Conservation (phyloP, 2,888 invertebrate species). For the Blastobasis lacticolella region DNA sequence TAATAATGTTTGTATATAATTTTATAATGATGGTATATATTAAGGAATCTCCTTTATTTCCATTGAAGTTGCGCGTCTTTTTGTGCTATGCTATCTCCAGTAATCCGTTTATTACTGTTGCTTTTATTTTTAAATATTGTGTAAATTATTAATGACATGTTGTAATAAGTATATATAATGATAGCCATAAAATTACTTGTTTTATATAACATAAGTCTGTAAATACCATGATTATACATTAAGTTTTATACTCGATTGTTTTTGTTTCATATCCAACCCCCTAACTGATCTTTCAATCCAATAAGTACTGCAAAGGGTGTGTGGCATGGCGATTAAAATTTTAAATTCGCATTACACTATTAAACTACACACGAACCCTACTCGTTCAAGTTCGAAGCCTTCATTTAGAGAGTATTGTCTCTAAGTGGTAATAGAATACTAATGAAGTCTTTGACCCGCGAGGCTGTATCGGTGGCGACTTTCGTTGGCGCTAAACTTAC, state of each 20-base stretch:
- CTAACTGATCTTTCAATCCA: neutral
- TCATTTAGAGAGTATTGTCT: constrained; percentile 10
- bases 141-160: constrained; percentile 72
- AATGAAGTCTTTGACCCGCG: constrained; percentile 61
- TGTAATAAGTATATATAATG: constrained; percentile 68
- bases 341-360: too few species aligned
- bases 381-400: neutral
- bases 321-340: too few species aligned
- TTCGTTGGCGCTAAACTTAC: constrained; percentile 63
- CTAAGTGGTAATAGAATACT: constrained; percentile 27
- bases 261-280: constrained; percentile 47
- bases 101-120: constrained; percentile 60
- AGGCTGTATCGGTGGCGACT: constrained; percentile 51
- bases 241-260: constrained; percentile 71
- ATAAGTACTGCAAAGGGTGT: neutral
- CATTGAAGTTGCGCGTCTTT: constrained; percentile 54
- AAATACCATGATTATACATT: constrained; percentile 74
- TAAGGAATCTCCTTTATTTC: constrained; percentile 69
- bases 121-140: constrained; percentile 65
- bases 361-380: neutral
- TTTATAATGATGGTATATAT: constrained; percentile 54
- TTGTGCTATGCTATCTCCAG: constrained; percentile 62
- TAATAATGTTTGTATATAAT: constrained; percentile 55
- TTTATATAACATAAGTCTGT: constrained; percentile 72
- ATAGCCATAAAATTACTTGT: constrained; percentile 73